Conservation (phyloP, 1,140 invertebrate genomes). For the Delia radicum region DNA sequence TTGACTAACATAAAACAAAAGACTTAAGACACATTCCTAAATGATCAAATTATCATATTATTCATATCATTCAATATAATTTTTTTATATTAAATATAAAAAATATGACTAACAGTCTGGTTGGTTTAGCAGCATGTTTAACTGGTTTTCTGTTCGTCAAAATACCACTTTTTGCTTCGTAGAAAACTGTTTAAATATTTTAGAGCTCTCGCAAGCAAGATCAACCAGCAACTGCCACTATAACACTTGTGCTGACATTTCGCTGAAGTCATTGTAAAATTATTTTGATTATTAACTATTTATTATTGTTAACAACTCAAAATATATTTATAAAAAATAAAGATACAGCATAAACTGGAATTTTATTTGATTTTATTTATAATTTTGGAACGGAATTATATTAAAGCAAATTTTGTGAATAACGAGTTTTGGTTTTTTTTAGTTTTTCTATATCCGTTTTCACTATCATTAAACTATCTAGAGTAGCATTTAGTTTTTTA, state of each 20-base stretch:
- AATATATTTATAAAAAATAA: background rate
- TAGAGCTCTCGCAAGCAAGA: background rate
- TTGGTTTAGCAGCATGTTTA: background rate
- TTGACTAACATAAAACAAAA: background rate
- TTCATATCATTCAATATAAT: background rate
- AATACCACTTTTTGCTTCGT: background rate
- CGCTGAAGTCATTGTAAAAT: background rate
- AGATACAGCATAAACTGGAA: background rate
- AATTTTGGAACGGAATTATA: background rate
- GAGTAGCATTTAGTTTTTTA: too few relatives aligned
- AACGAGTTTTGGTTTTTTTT: background rate
- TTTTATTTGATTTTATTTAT: background rate
- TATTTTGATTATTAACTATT: slow-evolving; percentile 3
- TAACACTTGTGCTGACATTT: slow-evolving; percentile 1
- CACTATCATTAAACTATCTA: too few relatives aligned
- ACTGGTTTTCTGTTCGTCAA: background rate
- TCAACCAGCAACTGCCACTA: background rate
- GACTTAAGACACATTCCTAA: background rate
- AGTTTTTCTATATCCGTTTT: too few relatives aligned
- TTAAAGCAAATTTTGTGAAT: too few relatives aligned
- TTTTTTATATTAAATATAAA: background rate
- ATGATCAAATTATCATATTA: background rate
- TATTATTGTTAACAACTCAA: background rate
- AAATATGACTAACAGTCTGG: slow-evolving; percentile 5
- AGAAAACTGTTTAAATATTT: background rate